These are phyloP conservation scores for Hofmannophila pseudospretella DNA, from an alignment of 2,888 invertebrate genomes.

Conservation along the genomic window DNA sequence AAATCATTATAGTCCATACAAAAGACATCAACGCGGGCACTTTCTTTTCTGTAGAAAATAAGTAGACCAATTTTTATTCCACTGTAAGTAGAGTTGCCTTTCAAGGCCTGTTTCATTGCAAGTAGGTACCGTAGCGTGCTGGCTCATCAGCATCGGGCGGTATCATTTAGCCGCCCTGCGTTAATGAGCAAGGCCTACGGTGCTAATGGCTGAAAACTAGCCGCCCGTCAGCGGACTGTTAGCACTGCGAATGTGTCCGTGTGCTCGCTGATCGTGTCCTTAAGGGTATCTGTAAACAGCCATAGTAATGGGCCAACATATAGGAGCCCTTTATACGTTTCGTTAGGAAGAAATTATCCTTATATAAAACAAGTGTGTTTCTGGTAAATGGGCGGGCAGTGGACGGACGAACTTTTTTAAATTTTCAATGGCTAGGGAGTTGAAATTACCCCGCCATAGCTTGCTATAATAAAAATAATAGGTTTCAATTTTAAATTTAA, in stretches of 20 bases:
- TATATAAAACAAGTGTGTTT: too few species aligned
- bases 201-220: constrained; percentile 73
- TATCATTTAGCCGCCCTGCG: constrained; percentile 60
- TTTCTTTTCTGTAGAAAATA: too few species aligned
- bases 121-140: background rate
- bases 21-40: constrained; percentile 1
- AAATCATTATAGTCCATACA: background rate
- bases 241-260: constrained; percentile 44
- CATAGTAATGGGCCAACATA: too few species aligned
- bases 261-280: constrained; percentile 2
- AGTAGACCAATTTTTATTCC: background rate
- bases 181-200: constrained; percentile 71
- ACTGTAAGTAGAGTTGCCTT: too few species aligned
- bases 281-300: background rate
- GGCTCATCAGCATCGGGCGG: constrained; percentile 31
- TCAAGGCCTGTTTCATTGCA: background rate
- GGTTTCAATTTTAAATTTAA: too few species aligned
- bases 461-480: too few species aligned
- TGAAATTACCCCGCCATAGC: too few species aligned
- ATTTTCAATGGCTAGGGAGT: too few species aligned
- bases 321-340: too few species aligned
- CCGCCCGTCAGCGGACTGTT: constrained; percentile 50
- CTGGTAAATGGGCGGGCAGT: too few species aligned
- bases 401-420: too few species aligned
- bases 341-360: too few species aligned